Conservation (phyloP, 2,113 vertebrate species). For the Pterocles gutturalis region DNA sequence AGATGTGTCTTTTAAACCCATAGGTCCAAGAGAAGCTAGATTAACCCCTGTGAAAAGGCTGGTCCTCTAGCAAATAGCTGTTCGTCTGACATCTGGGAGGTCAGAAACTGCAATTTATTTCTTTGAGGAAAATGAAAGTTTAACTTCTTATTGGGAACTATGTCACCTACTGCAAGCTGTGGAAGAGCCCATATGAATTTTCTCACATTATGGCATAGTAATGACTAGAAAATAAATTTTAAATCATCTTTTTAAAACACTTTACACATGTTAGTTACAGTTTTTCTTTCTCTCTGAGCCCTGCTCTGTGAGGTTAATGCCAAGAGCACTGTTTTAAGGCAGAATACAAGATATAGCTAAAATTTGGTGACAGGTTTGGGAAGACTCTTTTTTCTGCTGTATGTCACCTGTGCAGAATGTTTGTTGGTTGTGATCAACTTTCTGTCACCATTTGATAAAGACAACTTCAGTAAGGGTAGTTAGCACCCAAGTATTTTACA, state of each 20-base stretch:
- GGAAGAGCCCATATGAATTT: neutral
- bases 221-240: neutral
- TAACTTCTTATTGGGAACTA: neutral
- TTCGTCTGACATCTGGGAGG: neutral
- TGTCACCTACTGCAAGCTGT: neutral
- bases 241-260: neutral
- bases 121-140: neutral
- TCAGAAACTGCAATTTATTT: neutral
- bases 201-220: neutral
- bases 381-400: neutral
- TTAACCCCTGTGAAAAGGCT: neutral
- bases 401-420: neutral
- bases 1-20: neutral
- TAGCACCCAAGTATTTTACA: neutral
- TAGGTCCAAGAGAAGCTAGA: neutral
- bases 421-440: neutral
- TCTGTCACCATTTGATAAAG: neutral
- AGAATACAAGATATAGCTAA: neutral
- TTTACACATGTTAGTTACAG: neutral
- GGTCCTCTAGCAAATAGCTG: neutral
- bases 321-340: neutral
- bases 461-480: neutral
- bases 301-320: neutral
- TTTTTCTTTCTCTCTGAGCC: neutral
- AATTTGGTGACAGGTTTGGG: neutral